These are phyloP conservation scores for Centropristis striata DNA, from an alignment of 2,113 vertebrate genomes.

Conservation along the genomic window DNA sequence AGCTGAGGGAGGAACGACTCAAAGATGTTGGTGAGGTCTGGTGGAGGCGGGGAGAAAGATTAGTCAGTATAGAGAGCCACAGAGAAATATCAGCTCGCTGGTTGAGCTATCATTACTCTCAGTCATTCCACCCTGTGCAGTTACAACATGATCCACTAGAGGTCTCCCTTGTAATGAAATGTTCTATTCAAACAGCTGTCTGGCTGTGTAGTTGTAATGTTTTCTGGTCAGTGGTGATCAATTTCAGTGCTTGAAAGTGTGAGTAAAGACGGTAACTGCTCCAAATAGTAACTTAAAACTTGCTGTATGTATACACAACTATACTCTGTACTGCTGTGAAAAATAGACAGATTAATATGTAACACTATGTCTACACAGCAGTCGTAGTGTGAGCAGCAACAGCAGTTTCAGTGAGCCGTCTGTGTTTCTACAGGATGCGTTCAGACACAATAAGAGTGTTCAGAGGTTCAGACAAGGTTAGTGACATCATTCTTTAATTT, in stretches of 20 bases:
- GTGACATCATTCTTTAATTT: not conserved
- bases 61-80: conserved; percentile 19
- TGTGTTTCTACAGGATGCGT: not conserved
- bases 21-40: conserved; percentile 99
- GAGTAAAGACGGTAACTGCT: not conserved
- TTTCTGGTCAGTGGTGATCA: not conserved
- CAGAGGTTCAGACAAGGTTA: not conserved
- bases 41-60: conserved; percentile 10
- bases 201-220: not conserved
- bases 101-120: not conserved
- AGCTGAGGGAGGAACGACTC: conserved; percentile 99
- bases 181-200: not conserved
- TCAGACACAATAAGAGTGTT: not conserved
- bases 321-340: not conserved
- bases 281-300: too few species aligned
- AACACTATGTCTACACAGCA: not conserved
- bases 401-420: not conserved
- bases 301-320: not conserved
- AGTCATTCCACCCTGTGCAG: conserved; percentile 20
- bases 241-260: not conserved
- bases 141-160: conserved; percentile 36
- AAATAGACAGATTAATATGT: not conserved
- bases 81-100: conserved; percentile 5
- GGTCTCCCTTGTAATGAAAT: conserved; percentile 10
- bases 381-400: not conserved